phyloP scores from a whole-genome alignment of 2,797 vertebrate species.

The Acanthiza pusilla region DNA sequence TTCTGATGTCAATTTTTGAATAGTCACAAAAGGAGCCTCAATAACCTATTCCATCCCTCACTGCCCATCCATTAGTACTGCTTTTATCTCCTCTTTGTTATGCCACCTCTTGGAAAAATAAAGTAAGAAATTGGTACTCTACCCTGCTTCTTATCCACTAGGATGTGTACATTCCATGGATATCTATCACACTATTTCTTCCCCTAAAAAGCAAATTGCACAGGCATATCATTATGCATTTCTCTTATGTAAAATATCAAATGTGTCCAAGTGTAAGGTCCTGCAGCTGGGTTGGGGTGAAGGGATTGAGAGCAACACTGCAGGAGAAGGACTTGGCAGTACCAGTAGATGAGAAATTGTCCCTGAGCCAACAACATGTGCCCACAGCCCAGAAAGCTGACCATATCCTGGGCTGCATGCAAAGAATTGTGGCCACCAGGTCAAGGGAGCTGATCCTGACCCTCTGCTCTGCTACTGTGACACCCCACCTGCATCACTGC shows the following conservation, averaged over 20 bases:
- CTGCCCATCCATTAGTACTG: background rate
- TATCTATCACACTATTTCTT: background rate
- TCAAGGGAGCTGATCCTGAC: background rate
- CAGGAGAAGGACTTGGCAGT: background rate
- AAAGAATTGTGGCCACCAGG: background rate
- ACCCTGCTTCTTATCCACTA: background rate
- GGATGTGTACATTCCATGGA: background rate
- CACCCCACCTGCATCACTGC: too few species aligned
- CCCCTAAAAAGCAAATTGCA: background rate
- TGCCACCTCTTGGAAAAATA: background rate
- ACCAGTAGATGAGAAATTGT: background rate
- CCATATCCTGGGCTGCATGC: rapidly evolving
- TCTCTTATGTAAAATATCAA: background rate
- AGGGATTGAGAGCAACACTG: background rate
- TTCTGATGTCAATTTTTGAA: background rate
- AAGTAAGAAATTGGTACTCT: background rate
- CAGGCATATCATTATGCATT: background rate
- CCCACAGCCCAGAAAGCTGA: background rate
- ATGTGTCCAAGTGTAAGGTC: background rate
- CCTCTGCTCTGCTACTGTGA: background rate
- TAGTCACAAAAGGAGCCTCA: background rate
- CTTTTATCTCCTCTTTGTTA: background rate
- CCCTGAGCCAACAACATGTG: background rate
- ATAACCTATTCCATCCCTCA: background rate
- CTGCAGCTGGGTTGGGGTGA: background rate